phyloP scores from a whole-genome alignment of 2,888 invertebrate species.

The Stenotaenia linearis region DNA sequence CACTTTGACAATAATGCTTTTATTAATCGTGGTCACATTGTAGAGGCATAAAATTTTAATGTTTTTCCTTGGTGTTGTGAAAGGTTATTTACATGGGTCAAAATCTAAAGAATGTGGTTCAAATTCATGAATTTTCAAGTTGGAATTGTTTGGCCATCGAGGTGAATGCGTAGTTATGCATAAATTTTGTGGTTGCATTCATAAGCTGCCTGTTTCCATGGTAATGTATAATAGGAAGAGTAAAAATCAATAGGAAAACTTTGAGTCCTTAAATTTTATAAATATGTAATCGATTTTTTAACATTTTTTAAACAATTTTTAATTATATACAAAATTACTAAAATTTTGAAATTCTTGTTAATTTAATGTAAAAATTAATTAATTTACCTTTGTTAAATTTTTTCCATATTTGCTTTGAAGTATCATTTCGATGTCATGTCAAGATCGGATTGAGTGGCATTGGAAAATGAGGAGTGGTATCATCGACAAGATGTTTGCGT shows the following conservation, averaged over 20 bases:
- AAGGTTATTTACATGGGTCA: neutral
- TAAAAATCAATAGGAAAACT: neutral
- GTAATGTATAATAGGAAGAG: neutral
- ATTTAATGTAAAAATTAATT: neutral
- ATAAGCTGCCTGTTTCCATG: neutral
- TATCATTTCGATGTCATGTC: neutral
- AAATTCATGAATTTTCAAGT: neutral
- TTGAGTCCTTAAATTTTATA: neutral
- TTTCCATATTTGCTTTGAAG: neutral
- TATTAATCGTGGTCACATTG: too few species aligned
- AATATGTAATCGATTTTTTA: neutral
- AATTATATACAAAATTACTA: neutral
- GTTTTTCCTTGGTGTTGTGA: too few species aligned
- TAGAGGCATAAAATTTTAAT: too few species aligned
- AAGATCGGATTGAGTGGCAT: neutral
- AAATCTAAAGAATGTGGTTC: neutral
- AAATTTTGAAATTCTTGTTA: neutral
- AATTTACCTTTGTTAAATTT: neutral
- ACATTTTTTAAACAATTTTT: neutral
- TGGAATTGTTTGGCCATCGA: neutral
- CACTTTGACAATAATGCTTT: too few species aligned
- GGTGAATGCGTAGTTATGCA: neutral
- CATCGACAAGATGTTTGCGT: neutral
- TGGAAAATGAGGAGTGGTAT: neutral
- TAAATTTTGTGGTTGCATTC: constrained; percentile 9